Percentiles rank a stretch among this genome's conserved stretches.
Conservation (phyloP, 1,140 invertebrate species). For the Pogonognathellus flavescens region DNA sequence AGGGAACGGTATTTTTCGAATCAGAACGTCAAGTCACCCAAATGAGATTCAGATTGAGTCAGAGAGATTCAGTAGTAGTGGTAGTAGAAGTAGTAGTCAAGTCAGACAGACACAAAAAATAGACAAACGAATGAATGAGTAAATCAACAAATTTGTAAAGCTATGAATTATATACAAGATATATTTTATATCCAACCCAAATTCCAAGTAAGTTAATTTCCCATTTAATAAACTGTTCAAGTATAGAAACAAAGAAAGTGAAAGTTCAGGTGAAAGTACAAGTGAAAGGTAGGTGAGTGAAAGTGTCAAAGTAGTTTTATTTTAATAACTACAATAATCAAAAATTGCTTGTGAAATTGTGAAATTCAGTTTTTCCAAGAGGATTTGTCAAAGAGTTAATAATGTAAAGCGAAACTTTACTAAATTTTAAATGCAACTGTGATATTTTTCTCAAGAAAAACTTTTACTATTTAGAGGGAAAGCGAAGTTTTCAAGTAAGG, state of each 20-base stretch:
- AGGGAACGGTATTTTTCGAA: conserved; percentile 39
- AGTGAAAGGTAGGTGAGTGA: conserved; percentile 16
- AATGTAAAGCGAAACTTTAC: neutral
- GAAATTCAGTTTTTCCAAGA: neutral
- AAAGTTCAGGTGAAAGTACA: neutral
- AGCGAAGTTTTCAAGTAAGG: no score
- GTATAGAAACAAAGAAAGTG: neutral
- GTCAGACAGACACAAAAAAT: conserved; percentile 46
- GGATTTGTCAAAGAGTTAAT: neutral
- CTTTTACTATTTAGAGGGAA: no score
- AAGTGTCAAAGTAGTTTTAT: conserved; percentile 9
- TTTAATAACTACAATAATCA: no score
- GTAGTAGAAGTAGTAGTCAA: conserved; percentile 56
- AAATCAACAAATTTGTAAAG: conserved; percentile 19
- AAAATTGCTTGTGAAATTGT: neutral
- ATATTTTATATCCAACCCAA: conserved; percentile 26
- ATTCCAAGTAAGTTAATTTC: conserved; percentile 45
- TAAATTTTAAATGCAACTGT: no score
- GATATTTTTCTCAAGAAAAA: no score
- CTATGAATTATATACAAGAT: conserved; percentile 16
- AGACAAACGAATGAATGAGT: conserved; percentile 50
- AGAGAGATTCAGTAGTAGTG: conserved; percentile 54
- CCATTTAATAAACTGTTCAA: conserved; percentile 39
- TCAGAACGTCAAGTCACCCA: conserved; percentile 56
- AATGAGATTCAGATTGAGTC: conserved; percentile 56